Conservation (phyloP, 2,797 vertebrate genomes). For the Chaetodon trifasciatus region DNA sequence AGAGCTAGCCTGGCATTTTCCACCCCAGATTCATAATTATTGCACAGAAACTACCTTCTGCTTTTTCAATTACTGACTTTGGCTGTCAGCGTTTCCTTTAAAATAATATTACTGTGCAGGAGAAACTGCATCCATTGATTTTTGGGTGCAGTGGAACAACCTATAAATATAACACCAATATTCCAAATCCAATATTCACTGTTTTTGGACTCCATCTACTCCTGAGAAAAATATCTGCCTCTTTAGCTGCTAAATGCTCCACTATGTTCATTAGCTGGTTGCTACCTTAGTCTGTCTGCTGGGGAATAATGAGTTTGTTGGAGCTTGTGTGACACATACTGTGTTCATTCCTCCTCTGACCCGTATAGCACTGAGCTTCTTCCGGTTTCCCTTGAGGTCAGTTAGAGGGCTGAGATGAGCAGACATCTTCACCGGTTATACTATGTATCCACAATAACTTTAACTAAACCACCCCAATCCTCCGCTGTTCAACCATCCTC, state of each 20-base stretch:
- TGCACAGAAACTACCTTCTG: background rate
- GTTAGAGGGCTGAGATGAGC: no score
- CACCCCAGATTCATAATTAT: background rate
- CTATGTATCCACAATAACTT: no score
- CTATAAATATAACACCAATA: background rate
- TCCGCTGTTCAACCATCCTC: no score
- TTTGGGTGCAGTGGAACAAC: background rate
- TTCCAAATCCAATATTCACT: background rate
- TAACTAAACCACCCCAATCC: no score
- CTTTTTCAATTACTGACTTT: background rate
- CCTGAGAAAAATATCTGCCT: background rate
- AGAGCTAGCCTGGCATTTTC: background rate
- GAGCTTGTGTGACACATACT: no score
- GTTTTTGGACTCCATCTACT: background rate
- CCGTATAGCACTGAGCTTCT: no score
- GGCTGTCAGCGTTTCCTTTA: background rate
- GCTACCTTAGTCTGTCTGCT: background rate
- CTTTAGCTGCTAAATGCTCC: background rate
- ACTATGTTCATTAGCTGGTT: background rate
- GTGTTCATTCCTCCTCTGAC: no score
- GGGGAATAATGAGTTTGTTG: no score
- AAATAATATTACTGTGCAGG: background rate
- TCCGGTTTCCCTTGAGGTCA: no score
- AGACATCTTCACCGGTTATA: no score
- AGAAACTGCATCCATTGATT: background rate